phyloP scores from a whole-genome alignment of 1,140 invertebrate genomes.

The Dysdera silvatica region DNA sequence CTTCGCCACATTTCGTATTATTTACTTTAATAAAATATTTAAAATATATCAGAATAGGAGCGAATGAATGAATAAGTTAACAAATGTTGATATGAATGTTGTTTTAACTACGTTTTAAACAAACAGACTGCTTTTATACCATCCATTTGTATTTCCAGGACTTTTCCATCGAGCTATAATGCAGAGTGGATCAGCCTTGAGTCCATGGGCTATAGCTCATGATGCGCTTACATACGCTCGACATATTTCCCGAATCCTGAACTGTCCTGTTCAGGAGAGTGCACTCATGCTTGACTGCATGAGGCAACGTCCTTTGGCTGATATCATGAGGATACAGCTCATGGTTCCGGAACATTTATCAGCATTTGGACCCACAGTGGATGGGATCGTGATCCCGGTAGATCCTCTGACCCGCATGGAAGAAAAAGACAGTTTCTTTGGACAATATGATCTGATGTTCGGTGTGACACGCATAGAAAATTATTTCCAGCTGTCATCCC shows the following conservation, averaged over 20 bases:
- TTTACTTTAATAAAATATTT: too few relatives aligned
- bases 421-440: constrained; percentile 51
- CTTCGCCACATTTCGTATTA: too few relatives aligned
- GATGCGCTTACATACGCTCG: constrained; percentile 65
- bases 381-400: constrained; percentile 52
- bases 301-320: constrained; percentile 57
- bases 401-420: constrained; percentile 43
- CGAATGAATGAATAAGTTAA: too few relatives aligned
- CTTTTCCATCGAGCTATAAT: constrained; percentile 41
- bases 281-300: constrained; percentile 75
- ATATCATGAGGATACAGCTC: constrained; percentile 52
- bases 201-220: constrained; percentile 43
- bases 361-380: constrained; percentile 79
- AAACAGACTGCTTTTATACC: not conserved
- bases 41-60: too few relatives aligned
- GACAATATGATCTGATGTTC: constrained; percentile 85
- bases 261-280: constrained; percentile 57
- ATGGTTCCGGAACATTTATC: constrained; percentile 72
- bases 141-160: constrained; percentile 22
- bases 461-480: constrained; percentile 62
- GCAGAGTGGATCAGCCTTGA: constrained; percentile 42
- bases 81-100: too few relatives aligned
- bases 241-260: constrained; percentile 73
- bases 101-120: too few relatives aligned
- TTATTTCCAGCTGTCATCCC: constrained; percentile 62